These are phyloP conservation scores for Mugil cephalus DNA, from an alignment of 2,113 vertebrate genomes.

Conservation along the genomic window DNA sequence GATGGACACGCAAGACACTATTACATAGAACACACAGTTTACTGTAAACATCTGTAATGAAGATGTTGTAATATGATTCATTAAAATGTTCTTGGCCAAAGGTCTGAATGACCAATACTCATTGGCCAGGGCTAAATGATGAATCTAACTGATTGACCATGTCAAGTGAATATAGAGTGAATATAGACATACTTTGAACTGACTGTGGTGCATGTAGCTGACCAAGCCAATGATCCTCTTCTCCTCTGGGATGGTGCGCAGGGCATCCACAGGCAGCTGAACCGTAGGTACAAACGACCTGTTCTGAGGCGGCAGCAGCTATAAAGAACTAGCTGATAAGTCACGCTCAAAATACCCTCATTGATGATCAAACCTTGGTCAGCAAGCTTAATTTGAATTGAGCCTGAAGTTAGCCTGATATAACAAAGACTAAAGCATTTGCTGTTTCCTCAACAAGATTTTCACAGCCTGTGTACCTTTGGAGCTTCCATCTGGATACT, in stretches of 20 bases:
- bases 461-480: slow-evolving; percentile 29
- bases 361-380: too few relatives aligned
- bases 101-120: too few relatives aligned
- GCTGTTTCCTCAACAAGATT: neutral
- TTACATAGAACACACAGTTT: neutral
- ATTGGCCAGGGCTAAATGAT: too few relatives aligned
- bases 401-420: neutral
- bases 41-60: too few relatives aligned
- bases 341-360: neutral
- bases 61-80: too few relatives aligned
- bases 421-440: neutral
- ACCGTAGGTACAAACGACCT: neutral
- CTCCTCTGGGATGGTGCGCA: slow-evolving; percentile 10
- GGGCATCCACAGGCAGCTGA: slow-evolving; percentile 54
- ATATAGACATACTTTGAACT: slow-evolving; percentile 57
- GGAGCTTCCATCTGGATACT: slow-evolving; percentile 9
- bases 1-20: neutral
- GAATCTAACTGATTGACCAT: too few relatives aligned
- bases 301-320: slow-evolving; percentile 35
- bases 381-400: neutral
- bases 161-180: too few relatives aligned
- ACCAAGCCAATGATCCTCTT: slow-evolving; percentile 53
- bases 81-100: too few relatives aligned
- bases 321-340: neutral
- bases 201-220: slow-evolving; percentile 34